A percentile compares a stretch with the other conserved stretches of the same genome.
phyloP scores from a whole-genome alignment of 2,888 invertebrate species.

The Patella caerulea region DNA sequence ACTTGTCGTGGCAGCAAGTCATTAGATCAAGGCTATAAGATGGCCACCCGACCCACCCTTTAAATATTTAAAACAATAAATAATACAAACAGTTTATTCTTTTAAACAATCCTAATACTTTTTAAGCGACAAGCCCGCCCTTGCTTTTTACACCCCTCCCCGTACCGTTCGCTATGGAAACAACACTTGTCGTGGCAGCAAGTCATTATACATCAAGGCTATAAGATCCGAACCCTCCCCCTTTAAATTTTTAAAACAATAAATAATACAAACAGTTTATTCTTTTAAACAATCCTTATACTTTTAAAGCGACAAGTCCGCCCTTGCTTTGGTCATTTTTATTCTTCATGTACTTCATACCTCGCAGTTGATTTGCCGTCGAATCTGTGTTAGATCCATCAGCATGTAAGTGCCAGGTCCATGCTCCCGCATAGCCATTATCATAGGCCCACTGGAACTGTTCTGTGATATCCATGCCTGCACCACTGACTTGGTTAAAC shows the following conservation, averaged over 20 bases:
- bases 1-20: too few relatives aligned
- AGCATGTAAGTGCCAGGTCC: constrained; percentile 37
- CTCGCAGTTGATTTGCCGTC: constrained; percentile 28
- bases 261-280: too few relatives aligned
- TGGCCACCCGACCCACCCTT: too few relatives aligned
- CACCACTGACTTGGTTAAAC: constrained; percentile 31
- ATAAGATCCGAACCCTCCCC: too few relatives aligned
- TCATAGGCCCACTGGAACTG: constrained; percentile 31
- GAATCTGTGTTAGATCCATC: constrained; percentile 34
- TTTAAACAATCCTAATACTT: neutral
- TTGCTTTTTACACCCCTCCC: neutral
- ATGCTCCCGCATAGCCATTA: constrained; percentile 34
- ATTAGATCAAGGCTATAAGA: too few relatives aligned
- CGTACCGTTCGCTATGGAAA: too few relatives aligned
- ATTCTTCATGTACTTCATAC: constrained; percentile 23
- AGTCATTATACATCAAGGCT: too few relatives aligned
- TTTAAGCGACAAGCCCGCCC: constrained; percentile 9
- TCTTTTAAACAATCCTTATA: neutral
- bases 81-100: too few relatives aligned
- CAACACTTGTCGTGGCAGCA: too few relatives aligned
- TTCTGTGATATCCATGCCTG: constrained; percentile 27
- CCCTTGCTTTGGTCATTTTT: constrained; percentile 18
- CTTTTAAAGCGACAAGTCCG: constrained; percentile 1
- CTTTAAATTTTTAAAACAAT: too few relatives aligned
- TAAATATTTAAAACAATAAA: too few relatives aligned